Conservation (phyloP, 1,140 invertebrate genomes). For the Drosophila ohnishii region DNA sequence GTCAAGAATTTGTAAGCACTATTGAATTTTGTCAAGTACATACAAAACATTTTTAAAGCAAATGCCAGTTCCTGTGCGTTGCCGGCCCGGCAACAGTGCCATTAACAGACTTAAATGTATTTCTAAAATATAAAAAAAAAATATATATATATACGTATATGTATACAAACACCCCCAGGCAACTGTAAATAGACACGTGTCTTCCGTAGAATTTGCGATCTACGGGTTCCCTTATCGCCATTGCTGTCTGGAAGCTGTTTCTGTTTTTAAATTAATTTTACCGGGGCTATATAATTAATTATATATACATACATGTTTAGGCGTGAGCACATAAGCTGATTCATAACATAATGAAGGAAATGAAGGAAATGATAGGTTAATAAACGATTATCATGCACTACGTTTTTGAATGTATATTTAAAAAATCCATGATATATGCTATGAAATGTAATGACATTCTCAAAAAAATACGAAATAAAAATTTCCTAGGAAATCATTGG, state of each 20-base stretch:
- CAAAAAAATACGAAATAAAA: not conserved
- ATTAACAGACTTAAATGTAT: too few relatives aligned
- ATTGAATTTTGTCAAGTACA: not conserved
- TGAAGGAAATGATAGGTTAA: not conserved
- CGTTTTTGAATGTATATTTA: too few relatives aligned
- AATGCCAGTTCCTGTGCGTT: too few relatives aligned
- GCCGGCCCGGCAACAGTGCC: not conserved
- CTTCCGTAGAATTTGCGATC: not conserved
- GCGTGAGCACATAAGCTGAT: not conserved
- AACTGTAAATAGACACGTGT: slow-evolving; percentile 5
- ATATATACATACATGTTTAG: too few relatives aligned
- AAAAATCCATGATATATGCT: not conserved
- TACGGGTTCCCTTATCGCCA: not conserved
- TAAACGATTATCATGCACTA: not conserved
- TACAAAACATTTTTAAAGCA: not conserved
- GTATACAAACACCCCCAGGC: not conserved
- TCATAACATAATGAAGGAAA: slow-evolving; percentile 7
- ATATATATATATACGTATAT: not conserved
- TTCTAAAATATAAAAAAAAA: too few relatives aligned
- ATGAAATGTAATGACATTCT: not conserved
- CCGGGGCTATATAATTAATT: not conserved
- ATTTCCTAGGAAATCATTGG: not conserved
- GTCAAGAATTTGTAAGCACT: too few relatives aligned
- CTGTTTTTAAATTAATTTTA: not conserved
- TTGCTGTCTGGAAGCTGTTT: slow-evolving; percentile 2